A percentile compares a stretch with the other conserved stretches of the same genome.
phyloP scores from a whole-genome alignment of 2,888 invertebrate genomes.

The Clitarchus hookeri region DNA sequence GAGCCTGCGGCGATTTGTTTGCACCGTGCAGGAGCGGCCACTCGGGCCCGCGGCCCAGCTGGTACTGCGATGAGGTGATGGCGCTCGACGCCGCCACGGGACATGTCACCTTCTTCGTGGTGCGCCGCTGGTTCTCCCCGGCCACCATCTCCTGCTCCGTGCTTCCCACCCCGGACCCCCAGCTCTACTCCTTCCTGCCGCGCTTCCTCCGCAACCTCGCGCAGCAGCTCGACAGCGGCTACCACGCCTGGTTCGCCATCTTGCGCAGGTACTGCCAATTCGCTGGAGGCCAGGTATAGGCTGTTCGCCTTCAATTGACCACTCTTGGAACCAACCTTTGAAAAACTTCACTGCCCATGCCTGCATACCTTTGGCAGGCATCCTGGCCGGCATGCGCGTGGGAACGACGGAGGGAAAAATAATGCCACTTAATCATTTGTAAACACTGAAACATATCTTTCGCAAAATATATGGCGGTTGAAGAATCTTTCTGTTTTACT shows the following conservation, averaged over 20 bases:
- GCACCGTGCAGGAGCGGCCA: neutral
- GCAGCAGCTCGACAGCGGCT: conserved; percentile 12
- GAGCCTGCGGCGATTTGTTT: too few relatives aligned
- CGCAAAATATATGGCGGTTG: too few relatives aligned
- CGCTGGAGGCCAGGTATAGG: too few relatives aligned
- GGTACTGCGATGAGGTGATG: conserved; percentile 26
- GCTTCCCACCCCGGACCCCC: neutral
- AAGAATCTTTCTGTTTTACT: too few relatives aligned
- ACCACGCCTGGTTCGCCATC: conserved; percentile 22
- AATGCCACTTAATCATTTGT: too few relatives aligned
- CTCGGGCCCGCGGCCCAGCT: conserved; percentile 21
- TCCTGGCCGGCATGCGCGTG: too few relatives aligned
- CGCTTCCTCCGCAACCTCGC: neutral
- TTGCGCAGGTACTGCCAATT: neutral
- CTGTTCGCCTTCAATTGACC: too few relatives aligned
- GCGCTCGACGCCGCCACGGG: conserved; percentile 17
- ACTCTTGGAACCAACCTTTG: too few relatives aligned
- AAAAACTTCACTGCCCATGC: too few relatives aligned
- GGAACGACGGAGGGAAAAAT: too few relatives aligned
- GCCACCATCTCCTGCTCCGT: conserved; percentile 22
- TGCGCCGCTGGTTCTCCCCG: conserved; percentile 28
- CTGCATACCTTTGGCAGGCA: too few relatives aligned
- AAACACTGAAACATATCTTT: too few relatives aligned
- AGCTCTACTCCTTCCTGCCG: neutral
- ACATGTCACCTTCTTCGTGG: conserved; percentile 6